Evolutionary conservation across 2,888 invertebrate species (phyloP).

Genomic region (Hypercompe scribonia): DNA sequence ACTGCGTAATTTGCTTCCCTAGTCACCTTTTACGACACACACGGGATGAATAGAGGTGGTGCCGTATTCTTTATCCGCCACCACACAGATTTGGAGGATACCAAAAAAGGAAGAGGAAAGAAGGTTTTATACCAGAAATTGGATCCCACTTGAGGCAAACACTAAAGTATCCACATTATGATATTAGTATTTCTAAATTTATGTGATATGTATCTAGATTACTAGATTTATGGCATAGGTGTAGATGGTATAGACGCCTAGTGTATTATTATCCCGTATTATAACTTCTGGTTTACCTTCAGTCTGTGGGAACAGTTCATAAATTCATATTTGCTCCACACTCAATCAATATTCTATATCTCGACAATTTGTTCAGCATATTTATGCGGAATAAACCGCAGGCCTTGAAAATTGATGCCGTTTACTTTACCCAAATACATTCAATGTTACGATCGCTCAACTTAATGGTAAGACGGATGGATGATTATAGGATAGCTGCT

Average conservation of each 20-base stretch:
- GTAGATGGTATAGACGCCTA: background rate
- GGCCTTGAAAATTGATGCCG: constrained; percentile 42
- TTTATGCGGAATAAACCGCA: constrained; percentile 27
- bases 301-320: constrained; percentile 1
- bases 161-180: too few species aligned
- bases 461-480: constrained; percentile 43
- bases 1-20: too few species aligned
- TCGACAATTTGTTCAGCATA: constrained; percentile 19
- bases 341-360: constrained; percentile 14
- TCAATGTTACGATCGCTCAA: constrained; percentile 23
- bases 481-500: constrained; percentile 26
- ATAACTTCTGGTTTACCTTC: background rate
- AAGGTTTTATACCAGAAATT: too few species aligned
- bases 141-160: too few species aligned
- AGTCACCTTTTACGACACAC: too few species aligned
- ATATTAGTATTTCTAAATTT: too few species aligned
- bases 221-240: too few species aligned
- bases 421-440: constrained; percentile 47
- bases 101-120: too few species aligned
- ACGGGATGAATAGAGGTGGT: too few species aligned
- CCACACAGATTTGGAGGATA: too few species aligned
- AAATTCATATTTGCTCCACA: constrained; percentile 15
- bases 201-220: too few species aligned
- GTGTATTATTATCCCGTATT: background rate
- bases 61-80: too few species aligned